Base-by-base conservation (phyloP, 2,888 invertebrate genomes). In the Meloe dianella region DNA sequence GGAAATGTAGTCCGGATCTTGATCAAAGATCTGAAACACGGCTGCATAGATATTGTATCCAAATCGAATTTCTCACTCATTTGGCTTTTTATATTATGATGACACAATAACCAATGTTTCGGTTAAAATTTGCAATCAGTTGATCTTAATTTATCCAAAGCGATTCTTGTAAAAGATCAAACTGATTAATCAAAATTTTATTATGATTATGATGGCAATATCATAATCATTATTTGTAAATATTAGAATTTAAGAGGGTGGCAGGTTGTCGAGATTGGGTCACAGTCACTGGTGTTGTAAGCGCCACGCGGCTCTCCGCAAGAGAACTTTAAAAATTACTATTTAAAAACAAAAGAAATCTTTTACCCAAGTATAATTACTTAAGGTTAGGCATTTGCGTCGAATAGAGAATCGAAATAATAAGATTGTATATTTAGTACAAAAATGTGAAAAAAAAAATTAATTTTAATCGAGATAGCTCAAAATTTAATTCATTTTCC, bases 381-480 rank as follows among this genome's bases (percentile, higher is more conserved):
- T 83, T 27, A 83, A 83, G 82, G 81, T 84, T 84, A 84, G 84
- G 82, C 81, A 79, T 75, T 47, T 78, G 77, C 79, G 82, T 84
- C 83, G 83, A 47, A 83, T 84, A 84, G 84, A 79, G 80, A 83
- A 84, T 83, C 84, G 84, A 84, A 83, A 66, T 83, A 83, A 84
- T 83, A 83, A 84, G 83, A 84, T 80, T 84, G 84, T 83, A 83
- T 83, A 83, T 80, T 82, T 82, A 82, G 82, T 82, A 82, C 81
- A 82, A 82, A 80, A 81, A 79, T 75, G 71, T 73, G 73, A 73
- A 80, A 82, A 79, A 41, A 47, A 80, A 82, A 82, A 81, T n/a
- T n/a, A n/a, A n/a, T n/a, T n/a, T n/a, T n/a, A n/a, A n/a, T 81
- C 82, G 82, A 83, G 83, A 83, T 84, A 84, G 84, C 84, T 84